Conservation (phyloP, 1,140 invertebrate species). For the Zaprionus nigranus region DNA sequence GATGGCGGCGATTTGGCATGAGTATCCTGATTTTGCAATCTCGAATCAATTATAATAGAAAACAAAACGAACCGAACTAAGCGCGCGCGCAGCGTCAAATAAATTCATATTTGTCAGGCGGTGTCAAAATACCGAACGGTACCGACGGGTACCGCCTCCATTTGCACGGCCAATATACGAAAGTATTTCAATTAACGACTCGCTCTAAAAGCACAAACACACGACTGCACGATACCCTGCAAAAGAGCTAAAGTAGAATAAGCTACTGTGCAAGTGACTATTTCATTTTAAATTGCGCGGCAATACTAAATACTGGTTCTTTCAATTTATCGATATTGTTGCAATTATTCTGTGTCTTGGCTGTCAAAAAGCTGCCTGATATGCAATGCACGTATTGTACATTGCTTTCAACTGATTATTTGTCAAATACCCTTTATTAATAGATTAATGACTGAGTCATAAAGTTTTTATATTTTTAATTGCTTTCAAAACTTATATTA, state of each 20-base stretch:
- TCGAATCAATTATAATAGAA: conserved; percentile 70
- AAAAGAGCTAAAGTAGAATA: background rate
- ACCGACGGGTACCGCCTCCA: conserved; percentile 37
- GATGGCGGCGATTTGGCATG: conserved; percentile 23
- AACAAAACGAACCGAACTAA: conserved; percentile 39
- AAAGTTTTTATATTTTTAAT: no score
- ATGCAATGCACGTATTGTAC: background rate
- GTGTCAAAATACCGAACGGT: conserved; percentile 69
- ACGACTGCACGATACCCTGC: conserved; percentile 16
- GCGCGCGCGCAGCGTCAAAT: conserved; percentile 42
- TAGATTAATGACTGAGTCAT: no score
- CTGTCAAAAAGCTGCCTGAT: background rate
- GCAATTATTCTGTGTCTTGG: background rate
- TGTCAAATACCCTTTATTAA: no score
- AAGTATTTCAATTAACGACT: conserved; percentile 48
- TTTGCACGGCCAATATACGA: conserved; percentile 23
- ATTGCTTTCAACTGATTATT: background rate
- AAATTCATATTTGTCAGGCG: conserved; percentile 63
- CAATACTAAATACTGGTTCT: background rate
- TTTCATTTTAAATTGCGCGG: background rate
- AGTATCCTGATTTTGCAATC: conserved; percentile 38
- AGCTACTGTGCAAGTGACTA: background rate
- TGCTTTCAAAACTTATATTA: background rate
- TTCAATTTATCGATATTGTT: background rate
- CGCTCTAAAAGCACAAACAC: background rate